Percentiles rank a stretch among this genome's conserved stretches.
Evolutionary conservation across 2,888 invertebrate species (phyloP).

Genomic region (Chorisops tibialis): DNA sequence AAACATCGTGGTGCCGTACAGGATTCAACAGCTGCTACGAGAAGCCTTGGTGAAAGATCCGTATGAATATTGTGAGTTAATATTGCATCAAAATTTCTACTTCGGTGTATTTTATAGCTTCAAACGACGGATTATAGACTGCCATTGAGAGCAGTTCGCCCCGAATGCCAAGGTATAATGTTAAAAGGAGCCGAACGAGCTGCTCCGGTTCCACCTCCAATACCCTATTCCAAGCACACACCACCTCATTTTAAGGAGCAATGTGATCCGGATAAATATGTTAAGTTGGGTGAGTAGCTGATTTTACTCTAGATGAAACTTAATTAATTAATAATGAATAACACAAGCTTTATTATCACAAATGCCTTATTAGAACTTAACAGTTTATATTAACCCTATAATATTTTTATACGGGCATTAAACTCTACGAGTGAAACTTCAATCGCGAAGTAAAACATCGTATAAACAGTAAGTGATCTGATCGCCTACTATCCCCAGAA

Average conservation of each 20-base stretch:
- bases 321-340: neutral
- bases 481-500: no score
- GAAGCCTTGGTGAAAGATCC: conserved; percentile 44
- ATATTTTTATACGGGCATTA: no score
- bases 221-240: conserved; percentile 44
- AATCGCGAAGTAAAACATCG: no score
- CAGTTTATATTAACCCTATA: no score
- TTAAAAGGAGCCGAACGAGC: conserved; percentile 61
- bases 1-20: conserved; percentile 43
- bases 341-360: no score
- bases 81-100: neutral
- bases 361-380: no score
- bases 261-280: conserved; percentile 45
- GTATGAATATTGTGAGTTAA: conserved; percentile 32
- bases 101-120: conserved; percentile 52
- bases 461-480: no score
- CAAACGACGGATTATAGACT: conserved; percentile 66
- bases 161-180: conserved; percentile 65
- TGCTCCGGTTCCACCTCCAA: conserved; percentile 37
- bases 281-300: conserved; percentile 42
- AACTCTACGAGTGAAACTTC: no score
- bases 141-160: conserved; percentile 64
- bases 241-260: conserved; percentile 48
- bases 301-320: no score
- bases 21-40: conserved; percentile 39